These are phyloP conservation scores for Chloroclystis v-ata DNA, from an alignment of 2,888 invertebrate genomes.

Conservation along the genomic window DNA sequence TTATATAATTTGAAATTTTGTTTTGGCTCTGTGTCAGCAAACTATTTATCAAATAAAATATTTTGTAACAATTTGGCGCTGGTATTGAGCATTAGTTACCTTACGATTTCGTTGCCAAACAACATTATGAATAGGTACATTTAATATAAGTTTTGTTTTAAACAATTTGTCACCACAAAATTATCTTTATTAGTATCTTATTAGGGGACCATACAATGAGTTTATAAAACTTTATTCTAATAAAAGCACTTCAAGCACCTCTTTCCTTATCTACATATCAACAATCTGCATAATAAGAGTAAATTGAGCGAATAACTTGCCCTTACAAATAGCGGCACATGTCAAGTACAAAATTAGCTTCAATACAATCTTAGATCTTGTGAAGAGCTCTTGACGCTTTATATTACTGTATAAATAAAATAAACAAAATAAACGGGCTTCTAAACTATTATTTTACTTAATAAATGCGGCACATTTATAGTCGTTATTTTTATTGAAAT, in stretches of 20 bases:
- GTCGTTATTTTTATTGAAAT: no score
- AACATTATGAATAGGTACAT: no score
- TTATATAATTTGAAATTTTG: no score
- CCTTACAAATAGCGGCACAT: conserved; percentile 46
- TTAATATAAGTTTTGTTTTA: no score
- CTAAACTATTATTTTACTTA: background rate
- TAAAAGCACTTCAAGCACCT: conserved; percentile 41
- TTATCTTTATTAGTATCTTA: conserved; percentile 14
- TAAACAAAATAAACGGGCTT: background rate
- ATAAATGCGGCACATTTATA: no score
- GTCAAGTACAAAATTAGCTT: conserved; percentile 59
- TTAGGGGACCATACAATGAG: conserved; percentile 13
- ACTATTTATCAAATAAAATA: no score
- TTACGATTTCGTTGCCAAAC: no score
- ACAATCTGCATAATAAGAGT: conserved; percentile 49
- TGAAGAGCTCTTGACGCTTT: conserved; percentile 37
- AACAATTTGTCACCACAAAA: background rate
- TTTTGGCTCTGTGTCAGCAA: no score
- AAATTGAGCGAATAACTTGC: conserved; percentile 67
- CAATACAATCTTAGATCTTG: conserved; percentile 57
- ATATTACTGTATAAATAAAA: conserved; percentile 26
- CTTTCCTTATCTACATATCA: conserved; percentile 57
- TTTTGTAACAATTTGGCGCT: no score
- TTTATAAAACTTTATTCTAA: conserved; percentile 13
- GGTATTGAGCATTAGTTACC: no score